These are phyloP conservation scores for Epicauta chinensis DNA, from an alignment of 1,140 invertebrate genomes.

Conservation along the genomic window DNA sequence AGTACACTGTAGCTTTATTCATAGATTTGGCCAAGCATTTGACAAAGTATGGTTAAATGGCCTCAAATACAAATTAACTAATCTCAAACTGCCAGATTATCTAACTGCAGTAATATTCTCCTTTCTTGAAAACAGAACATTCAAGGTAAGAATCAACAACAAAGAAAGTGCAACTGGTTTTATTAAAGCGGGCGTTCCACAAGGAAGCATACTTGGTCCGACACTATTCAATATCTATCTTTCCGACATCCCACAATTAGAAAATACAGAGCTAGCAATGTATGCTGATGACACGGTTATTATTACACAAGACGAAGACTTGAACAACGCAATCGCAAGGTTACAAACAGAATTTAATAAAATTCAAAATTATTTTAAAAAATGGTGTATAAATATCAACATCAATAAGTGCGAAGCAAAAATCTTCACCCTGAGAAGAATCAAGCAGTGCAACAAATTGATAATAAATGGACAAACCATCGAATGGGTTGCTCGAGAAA, in stretches of 20 bases:
- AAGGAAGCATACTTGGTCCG: constrained; percentile 11
- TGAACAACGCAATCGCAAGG: background rate
- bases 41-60: too few species aligned
- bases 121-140: background rate
- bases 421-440: background rate
- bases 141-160: constrained; percentile 1
- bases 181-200: constrained; percentile 16
- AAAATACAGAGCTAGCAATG: constrained; percentile 6
- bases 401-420: background rate
- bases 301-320: background rate
- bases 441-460: background rate
- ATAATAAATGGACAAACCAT: background rate
- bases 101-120: background rate
- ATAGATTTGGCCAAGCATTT: too few species aligned
- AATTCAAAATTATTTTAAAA: background rate
- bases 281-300: constrained; percentile 33
- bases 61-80: too few species aligned
- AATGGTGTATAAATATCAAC: too few species aligned
- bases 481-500: background rate
- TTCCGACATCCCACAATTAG: constrained; percentile 5
- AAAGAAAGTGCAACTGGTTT: background rate
- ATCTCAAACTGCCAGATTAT: too few species aligned
- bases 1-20: too few species aligned
- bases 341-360: background rate
- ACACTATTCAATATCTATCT: constrained; percentile 14